These are phyloP conservation scores for Drosophila melanogaster DNA, from an alignment of 1,140 invertebrate genomes.

Conservation along the genomic window DNA sequence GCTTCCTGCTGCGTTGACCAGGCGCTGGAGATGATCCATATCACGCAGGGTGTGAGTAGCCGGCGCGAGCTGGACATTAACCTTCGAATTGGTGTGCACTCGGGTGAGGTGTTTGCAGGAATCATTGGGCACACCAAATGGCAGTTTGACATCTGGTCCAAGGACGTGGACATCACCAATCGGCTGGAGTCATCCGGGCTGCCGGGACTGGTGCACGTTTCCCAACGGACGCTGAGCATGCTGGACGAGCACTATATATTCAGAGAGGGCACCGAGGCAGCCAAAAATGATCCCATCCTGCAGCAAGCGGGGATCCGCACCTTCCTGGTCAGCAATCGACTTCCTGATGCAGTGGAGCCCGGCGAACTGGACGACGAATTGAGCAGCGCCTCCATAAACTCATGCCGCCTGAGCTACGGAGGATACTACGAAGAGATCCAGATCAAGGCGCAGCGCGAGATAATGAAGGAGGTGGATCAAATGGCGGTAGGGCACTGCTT, in stretches of 20 bases:
- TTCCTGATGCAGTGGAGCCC: neutral
- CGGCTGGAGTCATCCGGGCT: conserved; percentile 96
- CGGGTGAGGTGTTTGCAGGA: conserved; percentile 94
- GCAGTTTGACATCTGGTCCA: conserved; percentile 98
- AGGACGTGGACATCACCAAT: conserved; percentile 97
- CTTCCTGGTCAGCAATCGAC: conserved; percentile 87
- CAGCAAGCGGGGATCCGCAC: conserved; percentile 89
- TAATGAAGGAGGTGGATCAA: conserved; percentile 70
- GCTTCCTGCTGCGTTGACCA: conserved; percentile 94
- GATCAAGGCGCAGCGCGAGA: conserved; percentile 16
- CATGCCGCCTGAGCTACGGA: neutral
- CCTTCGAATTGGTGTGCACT: conserved; percentile 98
- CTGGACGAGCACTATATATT: conserved; percentile 86
- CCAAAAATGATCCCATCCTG: conserved; percentile 87
- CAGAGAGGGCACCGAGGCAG: conserved; percentile 87
- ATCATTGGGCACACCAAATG: conserved; percentile 96
- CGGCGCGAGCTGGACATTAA: conserved; percentile 91
- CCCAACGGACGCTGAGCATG: conserved; percentile 90
- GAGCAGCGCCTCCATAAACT: neutral
- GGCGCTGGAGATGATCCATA: conserved; percentile 94
- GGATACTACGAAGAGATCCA: conserved; percentile 15
- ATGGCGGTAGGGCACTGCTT: conserved; percentile 63
- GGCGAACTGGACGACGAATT: no score
- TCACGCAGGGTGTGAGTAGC: conserved; percentile 91
- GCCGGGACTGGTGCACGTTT: conserved; percentile 94